Conservation (phyloP, 2,113 vertebrate species). For the Nycticebus coucang region DNA sequence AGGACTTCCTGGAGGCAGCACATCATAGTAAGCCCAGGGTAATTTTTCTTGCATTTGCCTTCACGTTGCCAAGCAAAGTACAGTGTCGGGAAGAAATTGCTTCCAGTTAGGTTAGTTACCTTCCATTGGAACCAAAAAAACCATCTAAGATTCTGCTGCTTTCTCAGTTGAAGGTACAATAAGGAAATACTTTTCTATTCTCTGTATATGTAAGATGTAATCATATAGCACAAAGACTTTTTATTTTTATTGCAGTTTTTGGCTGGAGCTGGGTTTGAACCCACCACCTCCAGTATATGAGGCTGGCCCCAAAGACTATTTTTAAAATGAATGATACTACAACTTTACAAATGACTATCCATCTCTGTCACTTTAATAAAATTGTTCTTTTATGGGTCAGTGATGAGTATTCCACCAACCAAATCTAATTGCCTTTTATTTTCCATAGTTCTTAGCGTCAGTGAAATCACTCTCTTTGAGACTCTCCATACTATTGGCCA, state of each 20-base stretch:
- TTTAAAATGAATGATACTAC: neutral
- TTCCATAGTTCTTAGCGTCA: neutral
- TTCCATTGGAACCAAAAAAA: neutral
- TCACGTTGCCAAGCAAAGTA: constrained; percentile 44
- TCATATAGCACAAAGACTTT: neutral
- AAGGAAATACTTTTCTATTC: neutral
- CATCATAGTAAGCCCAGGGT: neutral
- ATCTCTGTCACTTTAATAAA: neutral
- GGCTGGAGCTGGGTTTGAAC: too few species aligned
- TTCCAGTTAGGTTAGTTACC: neutral
- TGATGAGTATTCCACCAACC: neutral
- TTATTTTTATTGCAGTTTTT: too few species aligned
- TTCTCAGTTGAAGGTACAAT: neutral
- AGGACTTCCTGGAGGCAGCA: constrained; percentile 34
- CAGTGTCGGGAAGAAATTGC: constrained; percentile 32
- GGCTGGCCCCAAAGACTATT: neutral
- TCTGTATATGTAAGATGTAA: neutral
- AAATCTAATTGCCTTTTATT: neutral
- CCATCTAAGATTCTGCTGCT: neutral
- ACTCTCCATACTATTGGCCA: neutral
- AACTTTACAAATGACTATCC: neutral
- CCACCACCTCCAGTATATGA: too few species aligned
- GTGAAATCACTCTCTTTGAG: neutral
- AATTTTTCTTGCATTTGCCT: constrained; percentile 25
- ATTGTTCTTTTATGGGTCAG: neutral